A percentile compares a stretch with the other conserved stretches of the same genome.
Evolutionary conservation across 2,888 invertebrate species (phyloP).

Genomic region (Seira musarum): DNA sequence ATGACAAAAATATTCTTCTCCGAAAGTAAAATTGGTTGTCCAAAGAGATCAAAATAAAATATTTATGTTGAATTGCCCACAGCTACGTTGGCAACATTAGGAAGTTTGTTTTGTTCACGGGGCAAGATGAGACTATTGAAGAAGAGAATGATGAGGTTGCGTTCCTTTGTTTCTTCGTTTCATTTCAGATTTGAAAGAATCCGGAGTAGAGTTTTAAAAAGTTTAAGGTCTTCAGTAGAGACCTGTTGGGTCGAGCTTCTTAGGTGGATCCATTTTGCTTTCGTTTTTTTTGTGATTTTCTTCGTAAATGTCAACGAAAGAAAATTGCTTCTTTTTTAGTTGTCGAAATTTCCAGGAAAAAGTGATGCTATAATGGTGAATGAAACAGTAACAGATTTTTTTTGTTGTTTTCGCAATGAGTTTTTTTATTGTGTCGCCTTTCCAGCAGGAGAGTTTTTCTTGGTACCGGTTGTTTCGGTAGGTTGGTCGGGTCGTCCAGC

Average conservation of each 20-base stretch:
- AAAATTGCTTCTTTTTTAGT: constrained; percentile 13
- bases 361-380: too few relatives aligned
- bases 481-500: too few relatives aligned
- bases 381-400: too few relatives aligned
- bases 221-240: constrained; percentile 58
- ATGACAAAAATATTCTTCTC: constrained; percentile 6
- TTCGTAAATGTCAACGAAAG: constrained; percentile 47
- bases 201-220: background rate
- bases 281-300: background rate
- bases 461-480: too few relatives aligned
- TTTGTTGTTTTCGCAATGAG: background rate
- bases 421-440: too few relatives aligned
- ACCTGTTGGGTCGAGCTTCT: constrained; percentile 68
- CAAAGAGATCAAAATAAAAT: constrained; percentile 15
- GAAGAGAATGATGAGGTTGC: background rate
- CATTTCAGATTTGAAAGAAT: background rate
- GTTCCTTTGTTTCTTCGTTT: background rate
- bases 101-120: constrained; percentile 25
- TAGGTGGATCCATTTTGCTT: constrained; percentile 64
- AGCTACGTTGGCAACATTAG: constrained; percentile 14
- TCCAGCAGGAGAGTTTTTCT: background rate
- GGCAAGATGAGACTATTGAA: constrained; percentile 45
- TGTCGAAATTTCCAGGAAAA: constrained; percentile 19
- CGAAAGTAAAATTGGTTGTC: background rate
- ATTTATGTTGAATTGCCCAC: background rate